Evolutionary conservation across 2,797 vertebrate species (phyloP).

Genomic region (Lepilemur ruficaudatus): DNA sequence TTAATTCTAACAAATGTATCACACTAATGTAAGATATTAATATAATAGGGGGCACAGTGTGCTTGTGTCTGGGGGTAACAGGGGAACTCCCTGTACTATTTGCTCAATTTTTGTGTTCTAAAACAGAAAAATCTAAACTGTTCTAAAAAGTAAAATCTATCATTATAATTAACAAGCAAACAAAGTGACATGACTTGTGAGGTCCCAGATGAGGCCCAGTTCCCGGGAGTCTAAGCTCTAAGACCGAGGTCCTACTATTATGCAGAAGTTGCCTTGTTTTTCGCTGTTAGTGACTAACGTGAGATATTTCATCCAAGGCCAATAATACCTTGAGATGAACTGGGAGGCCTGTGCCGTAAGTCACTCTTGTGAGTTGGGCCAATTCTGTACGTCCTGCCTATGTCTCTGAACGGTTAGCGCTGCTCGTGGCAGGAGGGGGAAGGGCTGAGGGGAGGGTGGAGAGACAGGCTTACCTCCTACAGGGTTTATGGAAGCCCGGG

Average conservation of each 20-base stretch:
- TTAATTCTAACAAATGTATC: not conserved
- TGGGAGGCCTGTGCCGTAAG: not conserved
- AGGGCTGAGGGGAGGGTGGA: not conserved
- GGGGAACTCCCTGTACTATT: not conserved
- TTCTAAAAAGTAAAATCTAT: not conserved
- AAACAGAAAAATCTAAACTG: not conserved
- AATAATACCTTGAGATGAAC: not conserved
- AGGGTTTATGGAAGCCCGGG: conserved; percentile 78
- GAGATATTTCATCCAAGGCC: not conserved
- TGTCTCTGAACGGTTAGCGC: conserved; percentile 64
- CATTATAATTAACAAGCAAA: not conserved
- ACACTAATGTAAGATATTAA: not conserved
- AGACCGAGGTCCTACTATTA: not conserved
- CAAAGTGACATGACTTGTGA: not conserved
- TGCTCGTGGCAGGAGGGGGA: conserved; percentile 9
- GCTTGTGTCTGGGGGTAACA: not conserved
- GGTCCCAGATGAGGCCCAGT: not conserved
- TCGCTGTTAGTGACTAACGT: not conserved
- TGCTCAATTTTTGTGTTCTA: not conserved
- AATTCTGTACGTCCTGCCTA: not conserved
- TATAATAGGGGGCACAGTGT: not conserved
- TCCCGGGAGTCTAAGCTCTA: not conserved
- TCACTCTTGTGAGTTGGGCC: not conserved
- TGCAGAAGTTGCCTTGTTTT: not conserved
- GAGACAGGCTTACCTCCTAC: conserved; percentile 77